Evolutionary conservation across 2,888 invertebrate genomes (phyloP), one percentile per base, ranked within the genome.

Genomic region (Cinara cedri): DNA sequence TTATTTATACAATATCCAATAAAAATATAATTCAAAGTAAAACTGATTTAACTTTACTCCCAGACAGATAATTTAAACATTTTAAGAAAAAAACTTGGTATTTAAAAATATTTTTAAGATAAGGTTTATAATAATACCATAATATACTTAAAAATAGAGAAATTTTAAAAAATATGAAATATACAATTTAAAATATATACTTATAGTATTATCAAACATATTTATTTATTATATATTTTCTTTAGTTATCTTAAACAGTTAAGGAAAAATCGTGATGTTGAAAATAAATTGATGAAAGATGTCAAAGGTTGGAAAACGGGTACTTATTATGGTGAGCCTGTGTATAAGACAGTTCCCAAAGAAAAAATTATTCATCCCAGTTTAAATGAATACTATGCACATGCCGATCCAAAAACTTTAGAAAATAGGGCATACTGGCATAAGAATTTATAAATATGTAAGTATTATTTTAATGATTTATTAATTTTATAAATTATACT

Each of bases 241-340:
- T 82, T 3, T 83, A 90, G 90, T 75, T 87, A 86, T 84, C 85
- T 97, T 85, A 94, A 92, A 84, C 93, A 95, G 84, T 84, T 94
- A 54, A 89, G 92, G 74, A 88, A 88, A 81, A 94, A 95, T 86
- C 89, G 95, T 19, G 95, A 95, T 19, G 92, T 92, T 82, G 97
- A 97, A 86, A 88, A 88, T 1, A 90, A 93, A 80, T 87, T 97
- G 49, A 98, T 98, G 97, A 90, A 91, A 82, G 90, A 96, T 86
- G 94, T 95, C 16, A 92, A 93, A 81, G 93, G 93, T 83, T 97
- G 97, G 97, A 91, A 93, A 88, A 91, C 92, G 9, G 98, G 97
- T 66, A 97, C 94, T 1, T 93, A 90, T 86, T 95, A 91, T 83
- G 95, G 95, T 8, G 92, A 94, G 85, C 92, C 91, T 34, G 87